Percentiles rank a stretch among this genome's conserved stretches.
Evolutionary conservation across 1,140 invertebrate genomes (phyloP).

Genomic region (Pararge aegeria): DNA sequence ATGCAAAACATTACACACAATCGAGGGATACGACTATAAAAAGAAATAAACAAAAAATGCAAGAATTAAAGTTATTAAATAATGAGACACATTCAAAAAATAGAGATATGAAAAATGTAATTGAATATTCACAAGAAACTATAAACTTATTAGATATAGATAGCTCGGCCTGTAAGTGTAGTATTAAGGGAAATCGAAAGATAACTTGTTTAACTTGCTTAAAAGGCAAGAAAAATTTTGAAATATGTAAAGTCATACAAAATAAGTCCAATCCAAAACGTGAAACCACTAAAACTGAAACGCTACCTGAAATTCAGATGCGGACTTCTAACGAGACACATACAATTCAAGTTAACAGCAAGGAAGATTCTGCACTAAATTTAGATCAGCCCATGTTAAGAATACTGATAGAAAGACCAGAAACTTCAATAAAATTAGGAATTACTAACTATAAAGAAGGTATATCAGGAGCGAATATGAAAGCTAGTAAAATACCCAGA

Average conservation of each 20-base stretch:
- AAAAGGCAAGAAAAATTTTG: background rate
- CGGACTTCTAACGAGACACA: too few relatives aligned
- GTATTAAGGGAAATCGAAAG: background rate
- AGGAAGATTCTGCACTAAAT: slow-evolving; percentile 7
- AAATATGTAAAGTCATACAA: background rate
- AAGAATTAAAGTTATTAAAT: background rate
- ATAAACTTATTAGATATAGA: background rate
- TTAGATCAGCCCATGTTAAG: slow-evolving; percentile 29
- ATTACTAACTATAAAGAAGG: slow-evolving; percentile 25
- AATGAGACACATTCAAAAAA: background rate
- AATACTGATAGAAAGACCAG: slow-evolving; percentile 41
- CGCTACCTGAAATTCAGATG: too few relatives aligned
- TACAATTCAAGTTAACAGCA: background rate
- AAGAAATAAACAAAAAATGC: background rate
- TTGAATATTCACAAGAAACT: slow-evolving; percentile 15
- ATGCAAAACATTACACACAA: background rate
- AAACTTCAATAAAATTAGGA: slow-evolving; percentile 36
- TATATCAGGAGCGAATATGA: slow-evolving; percentile 8
- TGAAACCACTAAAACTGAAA: background rate
- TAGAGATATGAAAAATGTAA: slow-evolving; percentile 21
- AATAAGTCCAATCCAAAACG: background rate
- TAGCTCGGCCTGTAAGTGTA: background rate
- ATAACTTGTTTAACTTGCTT: background rate
- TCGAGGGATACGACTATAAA: background rate
- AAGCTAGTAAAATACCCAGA: slow-evolving; percentile 53